phyloP scores from a whole-genome alignment of 1,140 invertebrate species.

The Drosophila ogumai region DNA sequence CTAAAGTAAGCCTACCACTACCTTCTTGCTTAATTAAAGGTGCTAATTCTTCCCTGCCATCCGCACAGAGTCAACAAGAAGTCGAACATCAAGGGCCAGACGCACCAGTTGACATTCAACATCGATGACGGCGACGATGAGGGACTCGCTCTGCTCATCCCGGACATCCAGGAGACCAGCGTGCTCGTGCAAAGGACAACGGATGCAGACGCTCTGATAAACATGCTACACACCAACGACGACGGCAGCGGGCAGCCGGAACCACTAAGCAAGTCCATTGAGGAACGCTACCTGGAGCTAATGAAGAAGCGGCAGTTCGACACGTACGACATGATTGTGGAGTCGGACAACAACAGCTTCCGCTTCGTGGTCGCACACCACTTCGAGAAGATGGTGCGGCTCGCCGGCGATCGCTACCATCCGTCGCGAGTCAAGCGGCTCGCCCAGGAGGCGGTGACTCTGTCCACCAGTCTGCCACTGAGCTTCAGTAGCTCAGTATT shows the following conservation, averaged over 20 bases:
- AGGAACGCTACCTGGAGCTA: slow-evolving; percentile 92
- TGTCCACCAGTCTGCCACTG: slow-evolving; percentile 96
- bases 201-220: slow-evolving; percentile 84
- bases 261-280: slow-evolving; percentile 86
- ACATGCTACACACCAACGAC: slow-evolving; percentile 80
- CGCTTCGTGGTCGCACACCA: slow-evolving; percentile 95
- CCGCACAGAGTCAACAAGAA: slow-evolving; percentile 84
- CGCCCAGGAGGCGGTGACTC: slow-evolving; percentile 97
- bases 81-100: slow-evolving; percentile 84
- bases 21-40: no score
- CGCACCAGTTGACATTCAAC: slow-evolving; percentile 80
- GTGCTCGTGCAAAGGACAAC: slow-evolving; percentile 90
- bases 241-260: slow-evolving; percentile 84
- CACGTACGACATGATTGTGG: slow-evolving; percentile 95
- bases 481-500: slow-evolving; percentile 98
- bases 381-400: slow-evolving; percentile 94
- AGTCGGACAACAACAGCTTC: slow-evolving; percentile 89
- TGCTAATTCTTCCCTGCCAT: background rate
- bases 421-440: slow-evolving; percentile 95
- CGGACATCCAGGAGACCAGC: slow-evolving; percentile 94
- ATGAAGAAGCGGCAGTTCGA: slow-evolving; percentile 96
- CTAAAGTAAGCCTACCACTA: slow-evolving; percentile 90
- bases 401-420: slow-evolving; percentile 93
- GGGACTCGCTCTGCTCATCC: slow-evolving; percentile 93
- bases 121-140: slow-evolving; percentile 89